Evolutionary conservation across 2,797 vertebrate species (phyloP), one percentile per base, ranked within the genome.

Genomic region (Phrynocephalus vlangalii): DNA sequence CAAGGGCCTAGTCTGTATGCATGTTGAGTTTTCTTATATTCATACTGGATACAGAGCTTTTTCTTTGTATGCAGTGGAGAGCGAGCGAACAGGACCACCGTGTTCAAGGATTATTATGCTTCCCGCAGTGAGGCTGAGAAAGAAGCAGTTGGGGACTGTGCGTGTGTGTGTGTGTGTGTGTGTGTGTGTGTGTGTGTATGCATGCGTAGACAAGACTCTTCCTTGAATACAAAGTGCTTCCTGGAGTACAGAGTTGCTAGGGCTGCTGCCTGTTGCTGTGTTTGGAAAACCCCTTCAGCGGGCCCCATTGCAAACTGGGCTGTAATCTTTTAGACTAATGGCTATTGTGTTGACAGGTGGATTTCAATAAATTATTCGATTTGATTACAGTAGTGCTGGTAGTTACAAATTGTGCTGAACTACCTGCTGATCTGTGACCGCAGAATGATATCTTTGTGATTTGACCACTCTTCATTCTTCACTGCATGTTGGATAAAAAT

Each of bases 171-270:
- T 85, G 38, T 52, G 11, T 77, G 9, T 6, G 11, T 18, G 38
- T 44, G 38, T 44, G 38, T 44, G 38, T 38, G 67, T 10, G 26
- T 73, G 38, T 10, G 26, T 73, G 28, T 44, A 30, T 85, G 38
- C 50, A 6, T 77, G 9, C 4, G 11, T 18, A 26, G 30, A 6
- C 2, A 6, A 88, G 67, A 63, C 52, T 84, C 76, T 63, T 83
- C 33, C 38, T 79, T 88, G 83, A 88, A 80, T 85, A 81, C 70
- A 82, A 85, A 85, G 60, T 71, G 76, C 66, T 79, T 72, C 83
- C 18, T 10, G 38, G 38, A 44, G 38, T 44, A 44, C 38, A 44
- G 38, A 44, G 48, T 85, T 81, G 70, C 78, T 81, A 85, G 44
- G 48, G 30, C 16, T 80, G 30, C 16, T 80, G n/a, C 16, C 71